These are phyloP conservation scores for Delichon dasypus DNA, from an alignment of 2,797 vertebrate genomes.

Conservation along the genomic window DNA sequence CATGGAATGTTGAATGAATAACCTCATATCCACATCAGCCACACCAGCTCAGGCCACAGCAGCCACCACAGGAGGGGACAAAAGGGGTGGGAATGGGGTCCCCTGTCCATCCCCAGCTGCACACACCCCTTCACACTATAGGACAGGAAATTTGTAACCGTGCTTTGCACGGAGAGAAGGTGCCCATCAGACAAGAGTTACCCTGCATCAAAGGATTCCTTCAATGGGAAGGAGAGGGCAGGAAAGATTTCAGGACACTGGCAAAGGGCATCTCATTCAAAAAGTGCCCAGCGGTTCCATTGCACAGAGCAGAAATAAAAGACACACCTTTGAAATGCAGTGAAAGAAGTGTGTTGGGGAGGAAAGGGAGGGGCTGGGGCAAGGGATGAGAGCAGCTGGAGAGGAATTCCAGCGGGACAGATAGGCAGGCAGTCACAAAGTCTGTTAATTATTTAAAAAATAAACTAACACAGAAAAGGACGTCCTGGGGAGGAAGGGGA, in stretches of 20 bases:
- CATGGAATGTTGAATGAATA: neutral
- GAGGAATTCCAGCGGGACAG: conserved; percentile 27
- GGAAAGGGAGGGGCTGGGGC: neutral
- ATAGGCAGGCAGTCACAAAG: conserved; percentile 37
- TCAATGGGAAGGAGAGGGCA: neutral
- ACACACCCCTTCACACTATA: neutral
- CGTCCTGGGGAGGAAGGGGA: neutral
- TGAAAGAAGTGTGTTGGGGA: neutral
- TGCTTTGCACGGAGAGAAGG: neutral
- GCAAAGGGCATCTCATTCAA: neutral
- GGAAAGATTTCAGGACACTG: neutral
- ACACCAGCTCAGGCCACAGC: neutral
- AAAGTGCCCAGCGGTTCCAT: neutral
- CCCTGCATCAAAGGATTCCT: neutral
- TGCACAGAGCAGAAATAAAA: neutral
- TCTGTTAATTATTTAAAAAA: conserved; percentile 70
- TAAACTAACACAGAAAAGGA: conserved; percentile 59
- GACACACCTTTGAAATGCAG: neutral
- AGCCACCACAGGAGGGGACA: neutral
- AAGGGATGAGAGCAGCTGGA: conserved; percentile 38
- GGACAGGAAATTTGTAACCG: neutral
- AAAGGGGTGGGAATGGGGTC: neutral
- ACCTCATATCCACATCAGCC: neutral
- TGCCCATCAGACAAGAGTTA: neutral
- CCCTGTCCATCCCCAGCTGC: neutral